Conservation (phyloP, 2,797 vertebrate genomes). For the Crypturellus tataupa region DNA sequence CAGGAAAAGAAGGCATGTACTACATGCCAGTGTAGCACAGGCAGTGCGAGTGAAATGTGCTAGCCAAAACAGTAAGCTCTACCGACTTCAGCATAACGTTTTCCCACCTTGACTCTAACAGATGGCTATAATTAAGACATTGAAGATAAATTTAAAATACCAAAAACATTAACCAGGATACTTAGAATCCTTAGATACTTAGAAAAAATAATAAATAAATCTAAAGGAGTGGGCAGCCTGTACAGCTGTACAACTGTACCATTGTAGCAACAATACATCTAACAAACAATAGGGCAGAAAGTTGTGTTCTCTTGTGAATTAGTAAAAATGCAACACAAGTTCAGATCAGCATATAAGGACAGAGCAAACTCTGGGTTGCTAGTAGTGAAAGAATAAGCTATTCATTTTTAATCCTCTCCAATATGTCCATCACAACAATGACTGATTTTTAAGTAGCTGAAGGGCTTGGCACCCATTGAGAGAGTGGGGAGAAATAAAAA, state of each 20-base stretch:
- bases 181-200: not conserved
- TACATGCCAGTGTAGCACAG: not conserved
- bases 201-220: not conserved
- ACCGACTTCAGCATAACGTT: not conserved
- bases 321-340: not conserved
- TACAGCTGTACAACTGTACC: not conserved
- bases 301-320: not conserved
- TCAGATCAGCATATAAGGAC: not conserved
- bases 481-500: not conserved
- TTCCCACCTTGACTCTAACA: not conserved
- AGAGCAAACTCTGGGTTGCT: not conserved
- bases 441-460: not conserved
- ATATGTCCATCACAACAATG: not conserved
- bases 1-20: not conserved
- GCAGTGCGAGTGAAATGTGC: no score
- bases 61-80: not conserved
- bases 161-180: not conserved
- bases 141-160: not conserved
- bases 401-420: not conserved
- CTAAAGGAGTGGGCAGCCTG: not conserved
- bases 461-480: not conserved
- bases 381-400: not conserved
- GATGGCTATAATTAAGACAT: not conserved
- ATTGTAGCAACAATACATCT: not conserved
- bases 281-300: not conserved